Evolutionary conservation across 2,797 vertebrate species (phyloP).

Genomic region (Diplodus sargus): DNA sequence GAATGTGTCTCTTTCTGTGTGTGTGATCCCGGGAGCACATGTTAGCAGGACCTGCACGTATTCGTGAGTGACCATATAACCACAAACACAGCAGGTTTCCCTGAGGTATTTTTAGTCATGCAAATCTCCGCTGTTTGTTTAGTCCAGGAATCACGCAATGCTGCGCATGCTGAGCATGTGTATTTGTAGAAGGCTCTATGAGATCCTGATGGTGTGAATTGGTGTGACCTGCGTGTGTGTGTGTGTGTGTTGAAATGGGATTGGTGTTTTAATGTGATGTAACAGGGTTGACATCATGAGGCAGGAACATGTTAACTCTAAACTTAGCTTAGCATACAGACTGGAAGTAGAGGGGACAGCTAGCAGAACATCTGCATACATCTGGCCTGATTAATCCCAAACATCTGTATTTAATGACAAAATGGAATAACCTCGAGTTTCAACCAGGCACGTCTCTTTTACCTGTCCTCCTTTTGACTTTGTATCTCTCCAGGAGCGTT

Average conservation of each 20-base stretch:
- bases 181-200: not conserved
- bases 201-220: not conserved
- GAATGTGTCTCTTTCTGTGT: not conserved
- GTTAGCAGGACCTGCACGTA: not conserved
- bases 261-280: not conserved
- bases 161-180: not conserved
- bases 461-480: too few relatives aligned
- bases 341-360: not conserved
- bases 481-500: too few relatives aligned
- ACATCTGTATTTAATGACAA: too few relatives aligned
- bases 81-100: slow-evolving; percentile 30
- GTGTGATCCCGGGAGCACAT: not conserved
- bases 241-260: not conserved
- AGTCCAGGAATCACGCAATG: slow-evolving; percentile 30
- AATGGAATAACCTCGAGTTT: too few relatives aligned
- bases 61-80: slow-evolving; percentile 8
- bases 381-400: too few relatives aligned
- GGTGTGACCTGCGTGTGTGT: not conserved
- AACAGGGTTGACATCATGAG: not conserved
- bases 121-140: slow-evolving; percentile 33
- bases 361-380: too few relatives aligned
- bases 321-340: not conserved
- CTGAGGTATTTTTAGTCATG: slow-evolving; percentile 35
- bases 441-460: too few relatives aligned
- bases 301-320: not conserved